These are phyloP conservation scores for Bombyx mandarina DNA, from an alignment of 1,140 invertebrate species.

Conservation along the genomic window DNA sequence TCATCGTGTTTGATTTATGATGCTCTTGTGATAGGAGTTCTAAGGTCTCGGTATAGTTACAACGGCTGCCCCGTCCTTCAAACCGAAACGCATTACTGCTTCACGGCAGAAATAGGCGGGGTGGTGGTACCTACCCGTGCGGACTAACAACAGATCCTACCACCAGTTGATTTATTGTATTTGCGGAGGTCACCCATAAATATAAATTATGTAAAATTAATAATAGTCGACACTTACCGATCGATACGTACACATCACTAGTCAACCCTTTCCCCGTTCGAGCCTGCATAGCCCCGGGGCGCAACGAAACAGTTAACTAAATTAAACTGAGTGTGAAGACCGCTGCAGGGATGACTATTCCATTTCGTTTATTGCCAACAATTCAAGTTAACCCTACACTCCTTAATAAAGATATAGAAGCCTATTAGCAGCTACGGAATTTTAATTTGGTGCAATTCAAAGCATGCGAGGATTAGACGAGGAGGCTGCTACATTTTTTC, in stretches of 20 bases:
- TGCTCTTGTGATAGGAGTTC: too few relatives aligned
- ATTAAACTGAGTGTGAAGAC: slow-evolving; percentile 69
- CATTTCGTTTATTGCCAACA: slow-evolving; percentile 67
- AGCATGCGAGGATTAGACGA: background rate
- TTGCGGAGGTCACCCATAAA: too few relatives aligned
- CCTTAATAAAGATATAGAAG: slow-evolving; percentile 64
- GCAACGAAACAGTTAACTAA: slow-evolving; percentile 66
- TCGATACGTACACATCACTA: slow-evolving; percentile 25
- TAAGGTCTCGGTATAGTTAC: too few relatives aligned
- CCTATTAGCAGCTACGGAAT: slow-evolving; percentile 40
- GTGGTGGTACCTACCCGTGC: too few relatives aligned
- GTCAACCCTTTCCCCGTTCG: slow-evolving; percentile 46
- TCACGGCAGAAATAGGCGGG: too few relatives aligned
- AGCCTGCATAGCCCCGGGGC: slow-evolving; percentile 47
- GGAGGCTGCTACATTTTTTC: background rate
- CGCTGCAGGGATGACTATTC: slow-evolving; percentile 68
- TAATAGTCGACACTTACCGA: slow-evolving; percentile 5
- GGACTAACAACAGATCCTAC: too few relatives aligned
- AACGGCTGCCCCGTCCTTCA: too few relatives aligned
- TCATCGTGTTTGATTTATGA: too few relatives aligned
- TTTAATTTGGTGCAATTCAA: background rate
- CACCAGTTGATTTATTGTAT: too few relatives aligned
- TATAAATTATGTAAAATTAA: too few relatives aligned
- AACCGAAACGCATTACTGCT: too few relatives aligned
- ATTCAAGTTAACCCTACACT: slow-evolving; percentile 51